Evolutionary conservation across 92 coral and sea anemone genomes (phyloP), one percentile per base, ranked within the genome.

Genomic region (Phenganax marumi): DNA sequence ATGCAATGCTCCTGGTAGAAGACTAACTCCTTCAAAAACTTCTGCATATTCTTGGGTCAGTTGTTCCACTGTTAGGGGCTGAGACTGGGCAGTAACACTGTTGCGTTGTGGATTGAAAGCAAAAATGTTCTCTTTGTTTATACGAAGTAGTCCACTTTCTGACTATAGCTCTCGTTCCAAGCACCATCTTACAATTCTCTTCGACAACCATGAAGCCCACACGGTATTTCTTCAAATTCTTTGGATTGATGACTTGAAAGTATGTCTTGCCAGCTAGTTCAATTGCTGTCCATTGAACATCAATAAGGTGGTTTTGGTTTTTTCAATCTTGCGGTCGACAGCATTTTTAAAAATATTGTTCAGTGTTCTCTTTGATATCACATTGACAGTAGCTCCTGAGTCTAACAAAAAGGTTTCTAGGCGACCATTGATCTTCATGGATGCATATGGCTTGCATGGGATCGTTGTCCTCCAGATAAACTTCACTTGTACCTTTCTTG

Each of bases 171-270:
- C 39, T 62, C 12, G 69, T 43, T 18, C 69, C 26, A 4, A 56
- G 62, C 18, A 56, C 62, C 8, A 9, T n/a, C n/a, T n/a, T n/a
- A 56, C 62, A 12, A 56, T 56, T 56, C 18, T 56, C 62, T 7
- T 9, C 62, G 5, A 56, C 62, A 56, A 56, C 18, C 62, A 56
- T 56, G 10, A 56, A 62, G 49, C 51, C 79, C 26, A 74, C 79
- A 22, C 79, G 14, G 63, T 74, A 74, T 46, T 74, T 74, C 26
- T 74, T 74, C 47, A 50, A 25, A n/a, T n/a, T n/a, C n/a, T n/a
- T n/a, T n/a, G n/a, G n/a, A n/a, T n/a, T n/a, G n/a, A n/a, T n/a
- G n/a, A 72, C 49, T 54, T 46, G 53, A n/a, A 72, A 1, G 21
- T 53, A n/a, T 46, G 53, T 47, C 16, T 47, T 39, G 55, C 77